Base-by-base conservation (phyloP, 2,113 vertebrate genomes). In the Garra rufa region DNA sequence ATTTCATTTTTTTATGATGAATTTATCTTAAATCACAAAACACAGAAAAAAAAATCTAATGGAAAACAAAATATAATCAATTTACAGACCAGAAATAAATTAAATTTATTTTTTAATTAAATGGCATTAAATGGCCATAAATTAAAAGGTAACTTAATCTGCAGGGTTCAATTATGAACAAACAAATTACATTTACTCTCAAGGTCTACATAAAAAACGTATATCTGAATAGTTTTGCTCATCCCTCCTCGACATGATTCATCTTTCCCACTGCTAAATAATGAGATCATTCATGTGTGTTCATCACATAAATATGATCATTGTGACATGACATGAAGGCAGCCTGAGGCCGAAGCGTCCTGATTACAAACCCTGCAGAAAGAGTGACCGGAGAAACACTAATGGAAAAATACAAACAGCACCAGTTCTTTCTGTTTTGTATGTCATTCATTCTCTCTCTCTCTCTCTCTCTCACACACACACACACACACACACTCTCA, bases 401-500 rank as follows among this genome's bases (percentile, higher is more conserved):
- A n/a, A 41, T 41, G 67, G 34, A 19, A 19, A 75, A 81, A 83
- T 19, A 13, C 70, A 43, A 17, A 21, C 24, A 79, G 44, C 34
- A 15, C 21, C 21, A n/a, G 52, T 6, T 41, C 50, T n/a, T 76
- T 24, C 75, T 57, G 55, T 57, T 21, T 28, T 55, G 7, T 9
- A 10, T 41, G 5, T 52, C 3, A 21, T 38, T 14, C 59, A 4
- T 21, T n/a, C 59, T 2, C 17, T 55, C 3, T 26, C 46, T 14
- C 59, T 11, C 55, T n/a, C 59, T 2, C 17, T 55, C 15, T 67
- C 83, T 79, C 41, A 61, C 81, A 67, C 52, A 67, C 41, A 59
- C 24, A 46, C 76, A 65, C 26, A 71, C n/a, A 63, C 69, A 76
- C 75, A 82, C 7, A 61, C 61, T 76, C 61, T 59, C 70, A 85